Percentiles rank a stretch among this genome's conserved stretches.
phyloP scores from a whole-genome alignment of 2,888 invertebrate genomes.

The Beris morrisii region DNA sequence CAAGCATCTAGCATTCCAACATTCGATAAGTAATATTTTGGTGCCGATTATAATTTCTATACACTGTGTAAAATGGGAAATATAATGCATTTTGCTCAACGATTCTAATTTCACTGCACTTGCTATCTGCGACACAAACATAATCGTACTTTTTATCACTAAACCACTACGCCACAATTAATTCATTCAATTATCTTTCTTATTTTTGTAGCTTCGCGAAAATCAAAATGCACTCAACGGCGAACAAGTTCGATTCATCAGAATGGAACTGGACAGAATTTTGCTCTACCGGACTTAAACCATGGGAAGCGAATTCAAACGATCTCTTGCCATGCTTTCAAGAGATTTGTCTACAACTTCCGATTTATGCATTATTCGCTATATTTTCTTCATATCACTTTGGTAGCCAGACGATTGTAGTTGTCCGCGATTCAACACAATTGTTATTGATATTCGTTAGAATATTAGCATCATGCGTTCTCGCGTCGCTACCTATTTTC shows the following conservation, averaged over 20 bases:
- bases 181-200: too few species aligned
- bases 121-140: too few species aligned
- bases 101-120: too few species aligned
- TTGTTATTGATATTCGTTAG: slow-evolving; percentile 67
- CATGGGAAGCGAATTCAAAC: slow-evolving; percentile 69
- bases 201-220: too few species aligned
- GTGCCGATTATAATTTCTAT: too few species aligned
- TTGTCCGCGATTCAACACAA: slow-evolving; percentile 66
- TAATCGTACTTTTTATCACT: too few species aligned
- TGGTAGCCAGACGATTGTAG: slow-evolving; percentile 67
- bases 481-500: slow-evolving; percentile 69
- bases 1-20: too few species aligned
- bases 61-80: too few species aligned
- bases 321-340: slow-evolving; percentile 87
- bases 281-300: slow-evolving; percentile 70
- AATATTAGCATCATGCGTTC: slow-evolving; percentile 63
- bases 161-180: too few species aligned
- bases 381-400: slow-evolving; percentile 79
- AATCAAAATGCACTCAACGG: not conserved
- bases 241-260: not conserved
- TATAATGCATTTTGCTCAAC: too few species aligned
- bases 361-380: slow-evolving; percentile 72
- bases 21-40: too few species aligned
- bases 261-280: slow-evolving; percentile 76
- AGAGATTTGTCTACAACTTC: slow-evolving; percentile 76